Percentiles rank a stretch among this genome's conserved stretches.
These are phyloP conservation scores for Cantharis lateralis DNA, from an alignment of 2,888 invertebrate species.

Conservation along the genomic window DNA sequence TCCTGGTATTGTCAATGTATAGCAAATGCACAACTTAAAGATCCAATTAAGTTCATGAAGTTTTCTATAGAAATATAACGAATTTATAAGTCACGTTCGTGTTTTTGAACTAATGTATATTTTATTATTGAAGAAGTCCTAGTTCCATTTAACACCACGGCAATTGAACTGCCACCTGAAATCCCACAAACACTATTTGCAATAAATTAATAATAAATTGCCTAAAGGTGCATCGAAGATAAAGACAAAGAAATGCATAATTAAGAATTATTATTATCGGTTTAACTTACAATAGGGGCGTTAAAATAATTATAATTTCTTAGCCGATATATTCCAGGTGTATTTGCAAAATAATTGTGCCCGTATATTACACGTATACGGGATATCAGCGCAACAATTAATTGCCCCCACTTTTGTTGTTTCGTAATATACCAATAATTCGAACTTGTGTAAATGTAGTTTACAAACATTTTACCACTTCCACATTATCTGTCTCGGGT, in stretches of 20 bases:
- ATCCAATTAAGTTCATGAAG: background rate
- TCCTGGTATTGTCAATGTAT: background rate
- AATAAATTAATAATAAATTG: background rate
- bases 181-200: background rate
- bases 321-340: background rate
- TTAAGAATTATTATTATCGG: background rate
- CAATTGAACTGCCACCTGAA: background rate
- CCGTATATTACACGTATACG: background rate
- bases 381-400: background rate
- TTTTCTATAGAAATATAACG: background rate
- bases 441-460: no score
- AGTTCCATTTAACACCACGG: background rate
- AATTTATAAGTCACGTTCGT: background rate
- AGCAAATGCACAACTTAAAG: background rate
- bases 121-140: no score
- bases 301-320: background rate
- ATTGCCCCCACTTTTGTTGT: background rate
- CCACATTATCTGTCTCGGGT: no score
- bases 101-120: no score
- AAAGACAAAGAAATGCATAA: background rate
- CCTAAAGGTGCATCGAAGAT: background rate
- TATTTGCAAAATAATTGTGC: background rate
- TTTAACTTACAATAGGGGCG: background rate
- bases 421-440: background rate
- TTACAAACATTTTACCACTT: no score